phyloP scores from a whole-genome alignment of 2,113 vertebrate species.

The Castor canadensis region DNA sequence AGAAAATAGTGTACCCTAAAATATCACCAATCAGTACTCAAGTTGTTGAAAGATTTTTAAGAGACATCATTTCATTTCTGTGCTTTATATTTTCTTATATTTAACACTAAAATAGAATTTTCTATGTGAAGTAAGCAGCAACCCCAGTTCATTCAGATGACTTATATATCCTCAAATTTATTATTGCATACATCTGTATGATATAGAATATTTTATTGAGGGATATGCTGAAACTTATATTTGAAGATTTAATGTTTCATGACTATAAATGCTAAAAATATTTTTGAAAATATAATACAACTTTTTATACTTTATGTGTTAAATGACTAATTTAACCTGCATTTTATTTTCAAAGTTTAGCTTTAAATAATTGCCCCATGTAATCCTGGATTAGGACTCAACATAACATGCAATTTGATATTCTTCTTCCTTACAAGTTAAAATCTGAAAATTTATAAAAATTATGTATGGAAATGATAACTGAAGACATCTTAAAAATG shows the following conservation, averaged over 20 bases:
- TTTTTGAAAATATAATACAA: not conserved
- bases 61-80: slow-evolving; percentile 73
- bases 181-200: not conserved
- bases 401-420: not conserved
- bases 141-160: not conserved
- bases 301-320: not conserved
- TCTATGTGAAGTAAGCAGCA: slow-evolving; percentile 36
- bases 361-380: not conserved
- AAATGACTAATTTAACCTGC: not conserved
- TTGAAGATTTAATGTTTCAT: not conserved
- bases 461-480: not conserved
- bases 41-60: slow-evolving; percentile 79
- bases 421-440: not conserved
- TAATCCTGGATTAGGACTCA: not conserved
- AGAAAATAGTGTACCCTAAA: slow-evolving; percentile 70
- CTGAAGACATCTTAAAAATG: not conserved
- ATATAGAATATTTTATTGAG: not conserved
- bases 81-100: slow-evolving; percentile 76
- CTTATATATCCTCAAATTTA: not conserved
- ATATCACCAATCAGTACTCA: slow-evolving; percentile 74
- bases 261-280: not conserved
- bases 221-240: not conserved
- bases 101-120: slow-evolving; percentile 59
- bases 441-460: not conserved
- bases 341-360: not conserved